These are phyloP conservation scores for Geopemphigus sp. DNA, from an alignment of 1,140 invertebrate species.

Conservation along the genomic window DNA sequence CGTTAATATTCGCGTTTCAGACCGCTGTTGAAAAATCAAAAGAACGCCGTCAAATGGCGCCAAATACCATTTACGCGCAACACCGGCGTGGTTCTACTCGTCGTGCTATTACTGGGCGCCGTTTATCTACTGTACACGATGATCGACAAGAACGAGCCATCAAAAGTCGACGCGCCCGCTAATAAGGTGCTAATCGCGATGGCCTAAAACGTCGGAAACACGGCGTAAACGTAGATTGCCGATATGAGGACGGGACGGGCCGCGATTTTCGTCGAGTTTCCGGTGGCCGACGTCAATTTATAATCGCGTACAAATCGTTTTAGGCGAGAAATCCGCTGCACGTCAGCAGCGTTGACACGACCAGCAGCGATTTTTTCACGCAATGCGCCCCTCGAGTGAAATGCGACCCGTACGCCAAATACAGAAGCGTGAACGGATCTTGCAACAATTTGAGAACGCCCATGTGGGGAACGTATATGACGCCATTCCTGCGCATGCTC, in stretches of 20 bases:
- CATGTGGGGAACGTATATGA: constrained; percentile 69
- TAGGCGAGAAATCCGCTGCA: not conserved
- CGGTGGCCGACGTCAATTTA: no score
- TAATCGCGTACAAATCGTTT: not conserved
- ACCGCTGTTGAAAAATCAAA: not conserved
- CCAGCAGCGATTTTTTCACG: not conserved
- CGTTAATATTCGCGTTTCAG: not conserved
- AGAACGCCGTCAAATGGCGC: not conserved
- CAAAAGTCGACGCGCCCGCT: no score
- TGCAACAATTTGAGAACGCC: constrained; percentile 79
- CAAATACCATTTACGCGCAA: not conserved
- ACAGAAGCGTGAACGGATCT: constrained; percentile 75
- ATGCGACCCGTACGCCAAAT: constrained; percentile 55
- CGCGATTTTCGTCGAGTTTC: no score
- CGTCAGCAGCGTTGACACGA: not conserved
- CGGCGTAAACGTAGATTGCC: no score
- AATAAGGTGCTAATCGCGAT: not conserved
- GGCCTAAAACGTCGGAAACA: not conserved
- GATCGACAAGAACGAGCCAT: not conserved
- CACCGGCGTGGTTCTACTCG: not conserved
- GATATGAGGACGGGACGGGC: no score
- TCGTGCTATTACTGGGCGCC: not conserved
- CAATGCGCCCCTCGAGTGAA: constrained; percentile 4
- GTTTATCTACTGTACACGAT: not conserved
- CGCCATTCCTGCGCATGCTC: constrained; percentile 61